phyloP scores from a whole-genome alignment of 2,888 invertebrate genomes.

The Netelia inedita region DNA sequence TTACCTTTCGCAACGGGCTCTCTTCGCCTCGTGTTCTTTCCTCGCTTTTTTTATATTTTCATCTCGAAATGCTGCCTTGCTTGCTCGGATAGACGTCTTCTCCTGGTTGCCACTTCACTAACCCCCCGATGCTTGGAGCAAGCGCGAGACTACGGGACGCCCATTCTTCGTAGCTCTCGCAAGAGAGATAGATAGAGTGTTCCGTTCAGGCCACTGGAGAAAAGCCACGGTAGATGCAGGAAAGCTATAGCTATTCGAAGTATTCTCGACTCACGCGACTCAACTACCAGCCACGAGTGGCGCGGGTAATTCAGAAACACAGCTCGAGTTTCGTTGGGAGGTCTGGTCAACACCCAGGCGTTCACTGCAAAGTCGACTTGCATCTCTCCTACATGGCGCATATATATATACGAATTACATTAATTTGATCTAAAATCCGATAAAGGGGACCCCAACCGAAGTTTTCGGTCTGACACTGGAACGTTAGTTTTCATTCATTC shows the following conservation, averaged over 20 bases:
- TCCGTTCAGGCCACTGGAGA: not conserved
- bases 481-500: not conserved
- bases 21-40: constrained; percentile 38
- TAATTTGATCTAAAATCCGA: constrained; percentile 1
- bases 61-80: constrained; percentile 47
- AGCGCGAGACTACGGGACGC: constrained; percentile 30
- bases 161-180: constrained; percentile 56
- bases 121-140: constrained; percentile 35
- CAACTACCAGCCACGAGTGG: constrained; percentile 54
- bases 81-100: constrained; percentile 39
- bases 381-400: not conserved
- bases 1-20: constrained; percentile 16
- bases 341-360: constrained; percentile 22
- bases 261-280: constrained; percentile 66
- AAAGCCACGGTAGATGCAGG: constrained; percentile 21
- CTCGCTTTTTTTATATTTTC: constrained; percentile 59
- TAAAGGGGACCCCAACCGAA: not conserved
- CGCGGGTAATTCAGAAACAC: constrained; percentile 62
- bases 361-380: constrained; percentile 27
- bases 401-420: constrained; percentile 17
- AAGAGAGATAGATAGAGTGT: constrained; percentile 12
- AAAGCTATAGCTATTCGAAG: constrained; percentile 35
- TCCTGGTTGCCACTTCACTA: constrained; percentile 45
- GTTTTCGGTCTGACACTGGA: not conserved
- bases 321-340: constrained; percentile 29